A percentile compares a stretch with the other conserved stretches of the same genome.
Evolutionary conservation across 2,113 vertebrate genomes (phyloP).

Genomic region (Sylvicapra grimmia): DNA sequence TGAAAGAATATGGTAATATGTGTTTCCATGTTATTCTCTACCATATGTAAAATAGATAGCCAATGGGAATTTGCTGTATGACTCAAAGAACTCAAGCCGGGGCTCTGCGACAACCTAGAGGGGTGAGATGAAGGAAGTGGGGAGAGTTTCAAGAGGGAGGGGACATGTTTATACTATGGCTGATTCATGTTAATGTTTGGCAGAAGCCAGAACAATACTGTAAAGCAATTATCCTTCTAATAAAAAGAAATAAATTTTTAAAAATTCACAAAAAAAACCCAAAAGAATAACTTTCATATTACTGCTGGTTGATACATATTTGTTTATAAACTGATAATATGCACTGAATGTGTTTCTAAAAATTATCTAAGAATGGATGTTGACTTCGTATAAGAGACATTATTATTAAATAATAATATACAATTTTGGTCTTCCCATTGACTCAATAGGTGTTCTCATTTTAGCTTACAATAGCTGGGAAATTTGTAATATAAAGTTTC

Average conservation of each 20-base stretch:
- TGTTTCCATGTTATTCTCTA: background rate
- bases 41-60: background rate
- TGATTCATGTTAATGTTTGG: background rate
- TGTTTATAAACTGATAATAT: background rate
- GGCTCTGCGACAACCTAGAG: background rate
- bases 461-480: background rate
- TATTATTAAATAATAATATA: background rate
- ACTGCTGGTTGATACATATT: background rate
- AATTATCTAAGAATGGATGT: background rate
- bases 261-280: fast-evolving
- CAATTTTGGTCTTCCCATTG: background rate
- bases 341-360: background rate
- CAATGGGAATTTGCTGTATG: background rate
- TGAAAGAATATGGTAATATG: background rate
- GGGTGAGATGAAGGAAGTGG: background rate
- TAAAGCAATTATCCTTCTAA: background rate
- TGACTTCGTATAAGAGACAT: background rate
- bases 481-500: background rate
- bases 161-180: background rate
- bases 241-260: background rate
- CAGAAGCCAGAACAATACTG: background rate
- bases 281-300: background rate
- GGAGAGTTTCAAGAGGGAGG: background rate
- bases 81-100: background rate
- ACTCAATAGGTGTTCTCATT: background rate